These are phyloP conservation scores for Phalera bucephala DNA, from an alignment of 2,888 invertebrate species.

Conservation along the genomic window DNA sequence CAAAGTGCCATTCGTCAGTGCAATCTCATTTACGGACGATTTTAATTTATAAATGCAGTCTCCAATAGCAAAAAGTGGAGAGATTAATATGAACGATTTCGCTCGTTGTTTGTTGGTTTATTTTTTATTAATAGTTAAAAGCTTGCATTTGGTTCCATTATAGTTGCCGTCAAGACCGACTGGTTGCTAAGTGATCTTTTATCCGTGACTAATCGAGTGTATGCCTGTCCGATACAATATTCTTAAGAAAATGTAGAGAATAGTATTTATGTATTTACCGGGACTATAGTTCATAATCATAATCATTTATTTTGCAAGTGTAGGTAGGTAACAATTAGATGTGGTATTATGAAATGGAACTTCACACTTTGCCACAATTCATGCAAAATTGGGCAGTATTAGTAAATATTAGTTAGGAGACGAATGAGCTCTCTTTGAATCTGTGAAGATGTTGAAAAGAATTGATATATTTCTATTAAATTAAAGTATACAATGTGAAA, in stretches of 20 bases:
- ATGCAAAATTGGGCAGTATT: too few relatives aligned
- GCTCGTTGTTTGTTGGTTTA: conserved; percentile 44
- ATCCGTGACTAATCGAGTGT: conserved; percentile 58
- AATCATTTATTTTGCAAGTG: too few relatives aligned
- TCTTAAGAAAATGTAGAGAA: conserved; percentile 45
- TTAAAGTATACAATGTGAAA: too few relatives aligned
- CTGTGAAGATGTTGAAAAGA: too few relatives aligned
- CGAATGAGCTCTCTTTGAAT: too few relatives aligned
- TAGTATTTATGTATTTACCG: too few relatives aligned
- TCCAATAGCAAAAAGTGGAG: conserved; percentile 45
- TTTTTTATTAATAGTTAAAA: conserved; percentile 58
- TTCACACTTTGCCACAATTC: too few relatives aligned
- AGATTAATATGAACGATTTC: conserved; percentile 52
- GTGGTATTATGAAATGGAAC: too few relatives aligned
- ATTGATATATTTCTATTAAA: too few relatives aligned
- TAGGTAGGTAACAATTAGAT: too few relatives aligned
- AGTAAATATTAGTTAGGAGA: too few relatives aligned
- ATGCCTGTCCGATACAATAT: conserved; percentile 44
- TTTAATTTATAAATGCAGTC: conserved; percentile 50
- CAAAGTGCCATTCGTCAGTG: conserved; percentile 52
- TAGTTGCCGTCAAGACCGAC: conserved; percentile 25
- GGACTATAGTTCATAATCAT: too few relatives aligned
- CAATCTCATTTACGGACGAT: conserved; percentile 49
- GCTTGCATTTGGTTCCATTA: conserved; percentile 54
- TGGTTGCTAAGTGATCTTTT: conserved; percentile 57